Evolutionary conservation across 2,113 vertebrate species (phyloP), one percentile per base, ranked within the genome.

Genomic region (Caranx melampygus): DNA sequence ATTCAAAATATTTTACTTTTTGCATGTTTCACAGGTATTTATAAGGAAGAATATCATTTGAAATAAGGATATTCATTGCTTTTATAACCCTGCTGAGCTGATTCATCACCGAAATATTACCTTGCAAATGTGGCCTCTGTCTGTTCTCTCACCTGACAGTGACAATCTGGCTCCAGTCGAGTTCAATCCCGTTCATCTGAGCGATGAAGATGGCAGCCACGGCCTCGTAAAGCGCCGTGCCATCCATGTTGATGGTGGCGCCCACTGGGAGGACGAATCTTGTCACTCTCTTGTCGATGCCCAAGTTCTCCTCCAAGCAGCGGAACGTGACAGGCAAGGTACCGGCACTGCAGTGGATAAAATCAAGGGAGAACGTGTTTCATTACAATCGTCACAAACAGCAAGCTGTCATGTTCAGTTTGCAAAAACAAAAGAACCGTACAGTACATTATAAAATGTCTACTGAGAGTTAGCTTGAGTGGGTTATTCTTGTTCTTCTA

Each of bases 191-290:
- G 6, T 99, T 99, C 98, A 99, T 99, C 81, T 99, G 98, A 71
- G 98, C 98, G 55, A 99, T 99, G 85, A 99, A 99, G 85, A 99
- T 99, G 86, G 98, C 98, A 0, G 98, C 98, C 81, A 99, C 98
- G 0, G 98, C 98, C 92, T 99, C 98, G 20, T 99, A 99, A 49
- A 99, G 97, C 0, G 98, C 98, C 1, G 98, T 99, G 5, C 98
- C 98, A 2, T 99, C 98, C 98, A 99, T 99, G 91, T 99, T 99
- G 84, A 99, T 99, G 16, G 98, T 99, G 55, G 98, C 98, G 33
- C 98, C 98, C 14, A 99, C 98, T 0, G 98, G 98, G 76, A 99
- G 97, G 67, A 99, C 98, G 1, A 99, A 99, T 33, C 98, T 95
- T 0, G 98, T 99, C 20, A 99, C 98, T 15, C 98, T 96, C 79